These are phyloP conservation scores for Leptinotarsa juncta DNA, from an alignment of 2,888 invertebrate species.

Conservation along the genomic window DNA sequence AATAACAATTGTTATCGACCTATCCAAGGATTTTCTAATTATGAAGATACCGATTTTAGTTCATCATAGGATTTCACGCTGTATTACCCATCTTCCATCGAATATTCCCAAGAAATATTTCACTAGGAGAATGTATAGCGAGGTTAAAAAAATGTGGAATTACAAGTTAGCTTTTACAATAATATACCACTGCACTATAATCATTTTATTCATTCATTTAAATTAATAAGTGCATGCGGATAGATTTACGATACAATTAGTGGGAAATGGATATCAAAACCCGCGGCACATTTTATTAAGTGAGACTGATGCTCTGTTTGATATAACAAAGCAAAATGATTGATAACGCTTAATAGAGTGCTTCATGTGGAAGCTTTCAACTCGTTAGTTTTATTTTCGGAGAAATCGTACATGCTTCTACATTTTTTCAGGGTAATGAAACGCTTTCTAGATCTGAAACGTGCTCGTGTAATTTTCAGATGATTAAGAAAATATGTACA, in stretches of 20 bases:
- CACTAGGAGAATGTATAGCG: not conserved
- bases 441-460: not conserved
- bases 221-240: conserved; percentile 14
- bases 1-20: too few species aligned
- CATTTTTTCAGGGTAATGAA: not conserved
- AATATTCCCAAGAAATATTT: too few species aligned
- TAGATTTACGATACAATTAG: conserved; percentile 17
- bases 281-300: conserved; percentile 4
- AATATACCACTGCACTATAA: conserved; percentile 11
- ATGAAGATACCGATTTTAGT: too few species aligned
- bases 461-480: not conserved
- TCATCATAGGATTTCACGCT: too few species aligned
- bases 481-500: not conserved
- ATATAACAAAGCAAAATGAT: conserved; percentile 17
- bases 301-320: conserved; percentile 9
- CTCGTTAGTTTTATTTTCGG: conserved; percentile 5
- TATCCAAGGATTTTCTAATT: too few species aligned
- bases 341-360: conserved; percentile 13
- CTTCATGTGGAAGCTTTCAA: conserved; percentile 3
- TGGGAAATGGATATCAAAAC: conserved; percentile 15
- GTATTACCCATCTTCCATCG: too few species aligned
- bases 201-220: conserved; percentile 12
- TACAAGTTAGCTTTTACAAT: conserved; percentile 1
- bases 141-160: not conserved
- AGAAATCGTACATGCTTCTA: not conserved